Evolutionary conservation across 2,113 vertebrate species (phyloP).

Genomic region (Archilochus colubris): DNA sequence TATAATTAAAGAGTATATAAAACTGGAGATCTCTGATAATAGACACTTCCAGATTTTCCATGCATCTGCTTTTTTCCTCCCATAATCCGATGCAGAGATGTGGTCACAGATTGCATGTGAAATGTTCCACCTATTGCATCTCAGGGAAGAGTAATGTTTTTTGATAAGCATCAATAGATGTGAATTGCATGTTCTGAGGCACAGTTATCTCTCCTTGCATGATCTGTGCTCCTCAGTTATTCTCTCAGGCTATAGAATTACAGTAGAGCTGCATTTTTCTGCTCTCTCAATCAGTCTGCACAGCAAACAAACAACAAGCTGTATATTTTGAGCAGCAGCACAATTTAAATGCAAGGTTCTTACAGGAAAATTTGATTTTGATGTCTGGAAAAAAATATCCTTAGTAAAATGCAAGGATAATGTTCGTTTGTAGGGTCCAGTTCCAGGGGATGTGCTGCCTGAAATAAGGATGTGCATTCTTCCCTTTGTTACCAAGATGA

Average conservation of each 20-base stretch:
- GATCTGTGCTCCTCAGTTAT: background rate
- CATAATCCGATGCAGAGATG: background rate
- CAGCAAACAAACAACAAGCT: background rate
- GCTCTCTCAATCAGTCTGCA: background rate
- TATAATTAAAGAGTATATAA: background rate
- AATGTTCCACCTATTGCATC: background rate
- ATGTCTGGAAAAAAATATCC: background rate
- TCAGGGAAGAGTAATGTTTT: background rate
- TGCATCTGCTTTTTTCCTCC: background rate
- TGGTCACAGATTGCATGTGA: background rate
- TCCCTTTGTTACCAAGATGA: background rate
- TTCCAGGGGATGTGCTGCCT: background rate
- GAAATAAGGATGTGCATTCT: background rate
- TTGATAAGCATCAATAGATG: background rate
- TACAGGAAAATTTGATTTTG: background rate
- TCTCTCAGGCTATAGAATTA: background rate
- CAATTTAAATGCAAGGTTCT: background rate
- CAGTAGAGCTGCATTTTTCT: background rate
- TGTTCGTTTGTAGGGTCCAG: background rate
- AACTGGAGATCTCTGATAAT: background rate
- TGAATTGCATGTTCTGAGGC: background rate
- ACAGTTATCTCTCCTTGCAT: background rate
- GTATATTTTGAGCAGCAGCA: background rate
- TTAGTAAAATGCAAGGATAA: background rate
- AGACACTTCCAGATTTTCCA: background rate